phyloP scores from a whole-genome alignment of 92 coral and sea anemone genomes.

The Parazoanthus swiftii region DNA sequence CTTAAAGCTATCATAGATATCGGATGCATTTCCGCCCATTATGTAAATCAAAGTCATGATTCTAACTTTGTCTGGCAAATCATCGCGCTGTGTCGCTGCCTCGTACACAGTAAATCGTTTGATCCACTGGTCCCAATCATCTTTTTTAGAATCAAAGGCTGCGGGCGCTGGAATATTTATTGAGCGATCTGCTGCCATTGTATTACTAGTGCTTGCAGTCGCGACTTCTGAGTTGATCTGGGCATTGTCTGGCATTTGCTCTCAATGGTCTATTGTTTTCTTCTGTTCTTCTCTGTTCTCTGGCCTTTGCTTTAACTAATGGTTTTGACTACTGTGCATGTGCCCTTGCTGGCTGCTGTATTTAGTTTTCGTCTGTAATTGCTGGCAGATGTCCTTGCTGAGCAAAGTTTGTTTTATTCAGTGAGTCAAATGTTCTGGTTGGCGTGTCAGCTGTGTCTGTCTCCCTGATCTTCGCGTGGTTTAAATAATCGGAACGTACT shows the following conservation, averaged over 20 bases:
- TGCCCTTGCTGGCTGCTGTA: constrained; percentile 16
- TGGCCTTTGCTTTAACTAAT: constrained; percentile 1
- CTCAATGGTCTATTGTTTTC: constrained; percentile 7
- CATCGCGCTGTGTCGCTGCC: constrained; percentile 22
- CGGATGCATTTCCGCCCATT: constrained; percentile 33
- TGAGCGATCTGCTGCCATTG: constrained; percentile 15
- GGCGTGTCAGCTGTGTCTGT: constrained; percentile 13
- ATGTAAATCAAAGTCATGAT: constrained; percentile 18
- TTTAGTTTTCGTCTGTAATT: constrained; percentile 9
- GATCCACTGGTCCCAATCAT: neutral
- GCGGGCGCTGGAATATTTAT: constrained; percentile 27
- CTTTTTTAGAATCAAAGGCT: constrained; percentile 10
- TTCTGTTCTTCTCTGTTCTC: constrained; percentile 3
- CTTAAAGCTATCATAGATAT: constrained; percentile 39
- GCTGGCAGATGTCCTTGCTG: constrained; percentile 16
- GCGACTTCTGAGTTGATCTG: constrained; percentile 6
- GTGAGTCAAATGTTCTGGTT: constrained; percentile 8
- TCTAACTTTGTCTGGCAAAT: constrained; percentile 17
- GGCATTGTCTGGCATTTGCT: constrained; percentile 16
- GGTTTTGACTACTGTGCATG: neutral
- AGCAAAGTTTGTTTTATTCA: constrained; percentile 4
- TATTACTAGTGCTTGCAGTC: constrained; percentile 13
- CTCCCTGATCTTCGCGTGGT: constrained; percentile 15
- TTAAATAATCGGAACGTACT: constrained; percentile 15
- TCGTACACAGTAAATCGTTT: constrained; percentile 15